Conservation (phyloP, 2,888 invertebrate species). For the Ophion obscuratus region DNA sequence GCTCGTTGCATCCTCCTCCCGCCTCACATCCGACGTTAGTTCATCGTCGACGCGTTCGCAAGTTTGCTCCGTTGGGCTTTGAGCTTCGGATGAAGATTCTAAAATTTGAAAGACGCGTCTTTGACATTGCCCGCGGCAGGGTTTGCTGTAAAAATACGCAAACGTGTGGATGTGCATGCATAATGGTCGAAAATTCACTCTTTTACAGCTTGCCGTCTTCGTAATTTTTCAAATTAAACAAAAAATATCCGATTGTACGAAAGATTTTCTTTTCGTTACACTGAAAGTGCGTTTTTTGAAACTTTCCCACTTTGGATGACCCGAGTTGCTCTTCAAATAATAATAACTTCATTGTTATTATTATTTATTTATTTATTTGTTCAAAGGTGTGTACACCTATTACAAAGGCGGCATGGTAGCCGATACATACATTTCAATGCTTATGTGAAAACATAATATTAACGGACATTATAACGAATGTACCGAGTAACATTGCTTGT, state of each 20-base stretch:
- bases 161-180: neutral
- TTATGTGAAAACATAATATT: too few species aligned
- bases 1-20: neutral
- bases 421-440: too few species aligned
- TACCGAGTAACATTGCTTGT: too few species aligned
- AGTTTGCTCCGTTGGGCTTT: neutral
- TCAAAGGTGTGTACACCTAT: too few species aligned
- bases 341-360: neutral
- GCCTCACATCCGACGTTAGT: neutral
- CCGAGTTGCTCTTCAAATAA: too few species aligned
- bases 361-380: too few species aligned
- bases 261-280: too few species aligned
- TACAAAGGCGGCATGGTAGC: too few species aligned
- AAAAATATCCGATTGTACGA: neutral
- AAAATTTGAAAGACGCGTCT: constrained; percentile 12
- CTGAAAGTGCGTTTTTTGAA: too few species aligned
- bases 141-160: constrained; percentile 49
- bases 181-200: too few species aligned
- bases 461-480: too few species aligned
- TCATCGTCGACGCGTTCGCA: neutral
- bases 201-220: neutral
- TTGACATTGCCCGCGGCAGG: constrained; percentile 3
- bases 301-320: too few species aligned
- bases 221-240: neutral
- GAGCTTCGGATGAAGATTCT: neutral